These are phyloP conservation scores for Furcula furcula DNA, from an alignment of 2,888 invertebrate species.

Conservation along the genomic window DNA sequence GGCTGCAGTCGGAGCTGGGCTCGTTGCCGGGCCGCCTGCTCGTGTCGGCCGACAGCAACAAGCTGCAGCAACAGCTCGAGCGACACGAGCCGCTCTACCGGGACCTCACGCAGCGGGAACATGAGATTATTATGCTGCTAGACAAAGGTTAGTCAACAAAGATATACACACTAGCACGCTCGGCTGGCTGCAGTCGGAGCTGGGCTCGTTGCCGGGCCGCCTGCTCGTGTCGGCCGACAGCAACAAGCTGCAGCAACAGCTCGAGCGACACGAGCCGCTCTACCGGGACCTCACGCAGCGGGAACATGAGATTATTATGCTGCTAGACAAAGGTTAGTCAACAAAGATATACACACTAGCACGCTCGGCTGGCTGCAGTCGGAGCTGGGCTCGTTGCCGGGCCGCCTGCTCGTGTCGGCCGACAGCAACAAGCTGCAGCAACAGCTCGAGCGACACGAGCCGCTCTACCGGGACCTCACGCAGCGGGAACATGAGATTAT, in stretches of 20 bases:
- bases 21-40: slow-evolving; percentile 79
- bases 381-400: no score
- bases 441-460: no score
- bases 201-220: slow-evolving; percentile 81
- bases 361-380: no score
- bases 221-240: slow-evolving; percentile 83
- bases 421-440: no score
- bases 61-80: slow-evolving; percentile 92
- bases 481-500: no score
- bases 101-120: slow-evolving; percentile 93
- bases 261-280: slow-evolving; percentile 93
- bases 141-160: slow-evolving; percentile 92
- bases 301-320: slow-evolving; percentile 96
- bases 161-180: no score
- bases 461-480: no score
- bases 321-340: slow-evolving; percentile 92
- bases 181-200: slow-evolving; percentile 87
- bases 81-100: slow-evolving; percentile 95
- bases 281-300: slow-evolving; percentile 93
- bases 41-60: slow-evolving; percentile 85
- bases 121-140: slow-evolving; percentile 95
- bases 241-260: slow-evolving; percentile 91
- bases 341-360: no score
- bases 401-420: neutral
- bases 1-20: slow-evolving; percentile 82